These are phyloP conservation scores for Eledona agricola DNA, from an alignment of 2,888 invertebrate species.

Conservation along the genomic window DNA sequence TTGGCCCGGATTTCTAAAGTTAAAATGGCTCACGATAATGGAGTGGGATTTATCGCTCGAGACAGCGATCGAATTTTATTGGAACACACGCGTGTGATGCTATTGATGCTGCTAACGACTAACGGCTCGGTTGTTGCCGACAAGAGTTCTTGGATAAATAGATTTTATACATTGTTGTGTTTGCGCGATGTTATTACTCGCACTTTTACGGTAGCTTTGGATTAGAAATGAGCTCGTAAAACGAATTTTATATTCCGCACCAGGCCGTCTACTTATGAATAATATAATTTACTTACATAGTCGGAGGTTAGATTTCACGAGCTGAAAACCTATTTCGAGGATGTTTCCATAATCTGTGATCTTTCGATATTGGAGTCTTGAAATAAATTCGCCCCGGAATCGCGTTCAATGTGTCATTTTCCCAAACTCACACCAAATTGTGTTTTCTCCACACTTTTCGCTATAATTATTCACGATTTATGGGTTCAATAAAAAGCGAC, in stretches of 20 bases:
- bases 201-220: constrained; percentile 28
- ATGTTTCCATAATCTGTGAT: constrained; percentile 3
- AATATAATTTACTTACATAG: constrained; percentile 7
- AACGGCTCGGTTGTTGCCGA: constrained; percentile 5
- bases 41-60: constrained; percentile 21
- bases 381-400: no score
- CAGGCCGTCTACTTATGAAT: constrained; percentile 18
- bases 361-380: no score
- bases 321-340: neutral
- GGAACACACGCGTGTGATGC: constrained; percentile 12
- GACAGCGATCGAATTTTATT: constrained; percentile 22
- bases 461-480: no score
- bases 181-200: constrained; percentile 19
- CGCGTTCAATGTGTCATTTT: no score
- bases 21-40: constrained; percentile 26
- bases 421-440: no score
- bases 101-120: constrained; percentile 17
- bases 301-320: neutral
- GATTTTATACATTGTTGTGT: constrained; percentile 30
- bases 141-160: constrained; percentile 14
- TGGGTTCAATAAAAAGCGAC: no score
- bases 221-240: constrained; percentile 34
- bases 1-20: constrained; percentile 20
- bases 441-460: no score
- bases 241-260: constrained; percentile 19